A percentile compares a stretch with the other conserved stretches of the same genome.
Evolutionary conservation across 2,113 vertebrate species (phyloP).

Genomic region (Labrus mixtus): DNA sequence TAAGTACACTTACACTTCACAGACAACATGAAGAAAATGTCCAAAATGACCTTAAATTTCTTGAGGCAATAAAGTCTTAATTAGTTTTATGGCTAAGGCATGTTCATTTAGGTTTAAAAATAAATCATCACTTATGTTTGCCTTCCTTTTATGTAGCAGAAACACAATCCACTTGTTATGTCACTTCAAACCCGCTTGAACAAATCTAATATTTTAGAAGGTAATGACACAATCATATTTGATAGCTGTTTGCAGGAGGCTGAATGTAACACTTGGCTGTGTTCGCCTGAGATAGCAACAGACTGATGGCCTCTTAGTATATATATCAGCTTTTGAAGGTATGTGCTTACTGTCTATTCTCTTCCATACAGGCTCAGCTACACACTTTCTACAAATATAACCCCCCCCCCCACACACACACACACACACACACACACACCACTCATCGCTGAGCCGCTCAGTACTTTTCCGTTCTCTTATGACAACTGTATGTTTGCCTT

Average conservation of each 20-base stretch:
- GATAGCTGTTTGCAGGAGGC: background rate
- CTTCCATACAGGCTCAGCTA: conserved; percentile 9
- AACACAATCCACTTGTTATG: too few species aligned
- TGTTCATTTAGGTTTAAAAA: too few species aligned
- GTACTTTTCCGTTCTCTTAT: conserved; percentile 68
- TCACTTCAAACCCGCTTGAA: background rate
- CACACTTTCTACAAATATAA: conserved; percentile 10
- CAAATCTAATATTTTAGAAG: background rate
- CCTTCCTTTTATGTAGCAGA: too few species aligned
- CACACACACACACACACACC: background rate
- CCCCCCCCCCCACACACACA: background rate
- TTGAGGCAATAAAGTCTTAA: background rate
- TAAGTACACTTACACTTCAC: background rate
- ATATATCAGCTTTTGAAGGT: background rate
- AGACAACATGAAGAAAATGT: background rate
- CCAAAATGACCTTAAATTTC: background rate
- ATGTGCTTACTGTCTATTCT: conserved; percentile 9
- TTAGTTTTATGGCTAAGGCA: too few species aligned
- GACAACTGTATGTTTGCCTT: conserved; percentile 1
- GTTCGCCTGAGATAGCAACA: too few species aligned
- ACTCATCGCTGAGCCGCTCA: conserved; percentile 36
- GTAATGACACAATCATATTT: background rate
- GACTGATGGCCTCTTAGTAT: background rate
- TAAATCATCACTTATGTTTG: too few species aligned
- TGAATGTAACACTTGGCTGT: background rate